Conservation (phyloP, 2,113 vertebrate species). For the mouse (Mus musculus) region GRCm39 chrX:129113001-129113500, state of each 20-base stretch:
- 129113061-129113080: slow-evolving; percentile 1
- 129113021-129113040: background rate
- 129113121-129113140: background rate
- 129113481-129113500: background rate
- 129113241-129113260: background rate
- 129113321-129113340: background rate
- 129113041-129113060: background rate
- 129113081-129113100: background rate
- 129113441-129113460: background rate
- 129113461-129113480: background rate
- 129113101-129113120: slow-evolving; percentile 29
- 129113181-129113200: background rate
- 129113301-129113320: background rate
- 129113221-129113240: background rate
- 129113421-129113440: background rate
- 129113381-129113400: background rate
- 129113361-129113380: background rate
- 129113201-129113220: background rate
- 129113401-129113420: background rate
- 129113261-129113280: background rate
- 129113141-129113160: background rate
- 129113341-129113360: background rate
- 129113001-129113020: background rate
- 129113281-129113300: background rate
- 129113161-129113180: background rate